These are phyloP conservation scores for Rhinoptilus africanus DNA, from an alignment of 2,113 vertebrate genomes.

Conservation along the genomic window DNA sequence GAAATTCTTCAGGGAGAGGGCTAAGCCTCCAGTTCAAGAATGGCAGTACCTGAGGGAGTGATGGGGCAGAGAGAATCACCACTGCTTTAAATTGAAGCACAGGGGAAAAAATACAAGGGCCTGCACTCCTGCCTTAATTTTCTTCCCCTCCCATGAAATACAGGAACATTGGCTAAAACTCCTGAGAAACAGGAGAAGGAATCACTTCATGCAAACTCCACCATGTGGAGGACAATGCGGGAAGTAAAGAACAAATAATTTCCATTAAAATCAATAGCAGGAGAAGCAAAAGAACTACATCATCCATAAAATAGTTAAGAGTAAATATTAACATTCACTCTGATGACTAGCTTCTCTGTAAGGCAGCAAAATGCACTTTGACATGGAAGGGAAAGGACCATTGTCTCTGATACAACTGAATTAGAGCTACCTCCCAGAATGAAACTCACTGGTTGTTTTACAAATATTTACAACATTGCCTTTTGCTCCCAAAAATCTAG, in stretches of 20 bases:
- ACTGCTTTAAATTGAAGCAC: neutral
- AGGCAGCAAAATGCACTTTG: neutral
- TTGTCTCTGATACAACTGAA: neutral
- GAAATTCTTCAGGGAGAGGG: constrained; percentile 43
- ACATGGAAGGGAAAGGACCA: neutral
- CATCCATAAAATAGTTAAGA: neutral
- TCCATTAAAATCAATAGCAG: neutral
- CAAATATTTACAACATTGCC: neutral
- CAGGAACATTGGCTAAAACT: neutral
- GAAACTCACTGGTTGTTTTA: neutral
- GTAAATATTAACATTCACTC: neutral
- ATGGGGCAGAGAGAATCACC: constrained; percentile 25
- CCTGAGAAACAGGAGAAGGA: neutral
- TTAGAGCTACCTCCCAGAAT: neutral
- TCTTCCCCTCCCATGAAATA: neutral
- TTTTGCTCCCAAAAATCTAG: neutral
- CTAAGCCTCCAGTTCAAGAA: constrained; percentile 51
- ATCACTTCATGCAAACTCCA: neutral
- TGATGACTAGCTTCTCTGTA: neutral
- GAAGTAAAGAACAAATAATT: neutral
- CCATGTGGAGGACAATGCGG: neutral
- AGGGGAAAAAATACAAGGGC: neutral
- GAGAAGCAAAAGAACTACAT: neutral
- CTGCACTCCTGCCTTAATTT: neutral
- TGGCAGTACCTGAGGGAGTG: constrained; percentile 51